These are phyloP conservation scores for Eristalis arbustorum DNA, from an alignment of 2,888 invertebrate genomes.

Conservation along the genomic window DNA sequence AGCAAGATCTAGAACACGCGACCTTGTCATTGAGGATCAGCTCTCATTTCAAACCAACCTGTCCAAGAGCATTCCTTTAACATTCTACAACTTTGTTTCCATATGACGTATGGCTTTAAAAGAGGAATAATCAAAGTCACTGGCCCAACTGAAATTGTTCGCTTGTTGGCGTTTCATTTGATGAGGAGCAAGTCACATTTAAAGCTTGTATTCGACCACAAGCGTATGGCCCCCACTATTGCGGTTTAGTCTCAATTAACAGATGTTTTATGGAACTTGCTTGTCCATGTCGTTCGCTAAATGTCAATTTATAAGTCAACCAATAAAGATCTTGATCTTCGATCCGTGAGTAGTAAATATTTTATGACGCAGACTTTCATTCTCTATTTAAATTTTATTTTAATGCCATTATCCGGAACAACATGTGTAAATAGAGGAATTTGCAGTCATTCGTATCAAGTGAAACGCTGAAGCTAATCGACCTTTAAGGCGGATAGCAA, in stretches of 20 bases:
- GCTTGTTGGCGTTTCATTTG: not conserved
- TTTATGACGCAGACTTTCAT: conserved; percentile 7
- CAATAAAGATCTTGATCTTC: conserved; percentile 28
- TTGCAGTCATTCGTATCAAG: conserved; percentile 26
- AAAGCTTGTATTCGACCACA: not conserved
- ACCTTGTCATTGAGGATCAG: not conserved
- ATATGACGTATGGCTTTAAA: not conserved
- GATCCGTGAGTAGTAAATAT: conserved; percentile 9
- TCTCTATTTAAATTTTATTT: conserved; percentile 26
- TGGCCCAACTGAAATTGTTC: not conserved
- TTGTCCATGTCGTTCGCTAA: conserved; percentile 10
- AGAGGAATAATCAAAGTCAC: not conserved
- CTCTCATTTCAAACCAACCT: not conserved
- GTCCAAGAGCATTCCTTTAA: not conserved
- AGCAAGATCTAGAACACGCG: not conserved
- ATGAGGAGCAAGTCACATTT: not conserved
- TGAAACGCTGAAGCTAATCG: conserved; percentile 17
- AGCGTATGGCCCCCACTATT: not conserved
- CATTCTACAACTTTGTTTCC: not conserved
- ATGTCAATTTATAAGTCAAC: conserved; percentile 34
- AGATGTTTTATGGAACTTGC: conserved; percentile 8
- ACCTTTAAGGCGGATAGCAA: conserved; percentile 5
- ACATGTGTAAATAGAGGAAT: conserved; percentile 31
- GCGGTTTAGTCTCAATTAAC: not conserved
- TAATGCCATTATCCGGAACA: conserved; percentile 15